Evolutionary conservation across 2,113 vertebrate species (phyloP).

Genomic region (Calyptomena viridis): DNA sequence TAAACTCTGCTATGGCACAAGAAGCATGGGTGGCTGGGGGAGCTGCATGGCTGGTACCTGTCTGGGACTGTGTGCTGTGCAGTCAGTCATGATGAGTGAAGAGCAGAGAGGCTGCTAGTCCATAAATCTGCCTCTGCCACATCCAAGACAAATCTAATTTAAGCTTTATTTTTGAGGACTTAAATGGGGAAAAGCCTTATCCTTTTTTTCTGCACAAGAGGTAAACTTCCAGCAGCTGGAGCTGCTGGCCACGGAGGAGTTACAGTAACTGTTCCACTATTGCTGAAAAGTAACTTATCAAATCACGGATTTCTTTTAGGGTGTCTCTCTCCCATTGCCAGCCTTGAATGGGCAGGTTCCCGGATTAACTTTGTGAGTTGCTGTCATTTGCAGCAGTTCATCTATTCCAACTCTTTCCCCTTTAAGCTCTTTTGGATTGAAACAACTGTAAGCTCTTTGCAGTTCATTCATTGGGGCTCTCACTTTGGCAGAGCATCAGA

Average conservation of each 20-base stretch:
- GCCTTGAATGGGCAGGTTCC: background rate
- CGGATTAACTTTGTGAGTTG: background rate
- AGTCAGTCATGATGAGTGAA: background rate
- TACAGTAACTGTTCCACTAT: background rate
- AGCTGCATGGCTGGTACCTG: background rate
- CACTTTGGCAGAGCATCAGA: background rate
- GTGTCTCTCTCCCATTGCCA: background rate
- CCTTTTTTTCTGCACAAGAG: background rate
- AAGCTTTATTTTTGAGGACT: background rate
- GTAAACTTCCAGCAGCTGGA: background rate
- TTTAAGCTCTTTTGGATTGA: background rate
- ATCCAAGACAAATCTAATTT: background rate
- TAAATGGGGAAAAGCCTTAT: background rate
- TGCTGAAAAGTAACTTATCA: background rate
- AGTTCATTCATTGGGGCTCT: conserved; percentile 25
- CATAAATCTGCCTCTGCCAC: background rate
- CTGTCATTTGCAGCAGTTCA: background rate
- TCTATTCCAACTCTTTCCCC: background rate
- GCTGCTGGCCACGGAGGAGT: background rate
- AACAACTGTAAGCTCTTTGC: background rate
- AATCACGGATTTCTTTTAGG: background rate
- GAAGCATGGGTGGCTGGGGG: background rate
- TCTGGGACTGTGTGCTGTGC: background rate
- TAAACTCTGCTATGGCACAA: background rate
- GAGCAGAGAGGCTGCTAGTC: background rate